Percentiles rank a stretch among this genome's conserved stretches.
phyloP scores from a whole-genome alignment of 2,797 vertebrate genomes.

The Cetoscarus ocellatus region DNA sequence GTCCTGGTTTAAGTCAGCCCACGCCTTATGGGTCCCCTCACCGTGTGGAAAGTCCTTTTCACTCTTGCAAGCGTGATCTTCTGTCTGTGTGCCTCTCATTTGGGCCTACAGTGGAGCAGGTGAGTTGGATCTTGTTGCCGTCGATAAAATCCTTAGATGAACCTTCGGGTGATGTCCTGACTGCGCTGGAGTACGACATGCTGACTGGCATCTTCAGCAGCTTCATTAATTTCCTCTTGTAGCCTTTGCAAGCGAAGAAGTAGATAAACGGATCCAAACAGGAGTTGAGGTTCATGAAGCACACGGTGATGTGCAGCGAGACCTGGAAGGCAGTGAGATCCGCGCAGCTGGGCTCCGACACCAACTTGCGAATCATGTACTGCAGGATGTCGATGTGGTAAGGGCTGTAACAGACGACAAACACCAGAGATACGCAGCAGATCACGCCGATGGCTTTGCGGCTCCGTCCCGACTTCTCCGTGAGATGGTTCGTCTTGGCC shows the following conservation, averaged over 20 bases:
- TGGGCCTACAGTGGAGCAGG: conserved; percentile 24
- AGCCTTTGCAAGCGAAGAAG: conserved; percentile 98
- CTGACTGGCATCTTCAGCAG: conserved; percentile 90
- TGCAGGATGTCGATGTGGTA: conserved; percentile 94
- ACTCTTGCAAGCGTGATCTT: conserved; percentile 24
- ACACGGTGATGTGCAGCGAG: conserved; percentile 92
- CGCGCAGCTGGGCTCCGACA: conserved; percentile 76
- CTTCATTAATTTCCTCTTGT: conserved; percentile 94
- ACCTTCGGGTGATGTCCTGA: conserved; percentile 89
- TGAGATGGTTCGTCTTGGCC: conserved; percentile 91
- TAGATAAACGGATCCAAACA: conserved; percentile 97
- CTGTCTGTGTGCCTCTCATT: conserved; percentile 45
- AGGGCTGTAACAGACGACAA: conserved; percentile 93
- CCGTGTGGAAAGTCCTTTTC: background rate
- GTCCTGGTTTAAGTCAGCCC: background rate
- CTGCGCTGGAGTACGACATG: conserved; percentile 91
- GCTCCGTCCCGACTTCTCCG: conserved; percentile 92
- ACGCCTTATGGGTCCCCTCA: background rate
- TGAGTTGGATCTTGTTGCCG: conserved; percentile 77
- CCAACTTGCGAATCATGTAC: conserved; percentile 94
- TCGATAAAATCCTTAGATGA: conserved; percentile 87
- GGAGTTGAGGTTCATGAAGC: conserved; percentile 97
- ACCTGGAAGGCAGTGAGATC: conserved; percentile 90
- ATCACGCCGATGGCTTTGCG: conserved; percentile 95
- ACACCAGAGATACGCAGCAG: conserved; percentile 93